Percentiles rank a stretch among this genome's conserved stretches.
Evolutionary conservation across 2,888 invertebrate genomes (phyloP).

Genomic region (Drosophila monieri): DNA sequence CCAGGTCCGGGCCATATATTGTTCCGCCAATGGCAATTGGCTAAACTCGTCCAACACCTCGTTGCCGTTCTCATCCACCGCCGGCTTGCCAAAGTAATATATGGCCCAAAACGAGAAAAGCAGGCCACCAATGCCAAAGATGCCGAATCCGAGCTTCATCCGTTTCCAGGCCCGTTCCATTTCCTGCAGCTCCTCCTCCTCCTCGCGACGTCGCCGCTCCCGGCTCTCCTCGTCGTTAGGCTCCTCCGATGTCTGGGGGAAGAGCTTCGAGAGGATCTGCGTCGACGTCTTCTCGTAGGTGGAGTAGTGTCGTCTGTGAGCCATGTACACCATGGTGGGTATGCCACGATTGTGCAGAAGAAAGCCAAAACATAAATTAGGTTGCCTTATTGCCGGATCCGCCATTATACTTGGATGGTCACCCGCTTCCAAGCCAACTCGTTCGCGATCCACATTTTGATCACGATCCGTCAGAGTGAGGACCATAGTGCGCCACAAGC

Average conservation of each 20-base stretch:
- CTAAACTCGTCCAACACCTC: conserved; percentile 90
- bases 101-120: conserved; percentile 87
- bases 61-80: conserved; percentile 89
- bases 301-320: conserved; percentile 55
- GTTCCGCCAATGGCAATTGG: conserved; percentile 87
- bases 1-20: conserved; percentile 89
- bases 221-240: conserved; percentile 84
- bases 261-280: conserved; percentile 85
- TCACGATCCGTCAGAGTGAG: conserved; percentile 1
- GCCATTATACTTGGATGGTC: neutral
- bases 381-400: neutral
- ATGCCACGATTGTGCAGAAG: neutral
- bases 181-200: conserved; percentile 86
- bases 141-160: conserved; percentile 88
- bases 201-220: conserved; percentile 77
- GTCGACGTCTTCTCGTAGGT: conserved; percentile 55
- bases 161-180: conserved; percentile 89
- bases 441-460: neutral
- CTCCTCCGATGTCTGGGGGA: conserved; percentile 85
- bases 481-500: conserved; percentile 45
- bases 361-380: neutral
- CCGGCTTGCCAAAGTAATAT: conserved; percentile 90
- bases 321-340: conserved; percentile 19
- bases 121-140: conserved; percentile 87
- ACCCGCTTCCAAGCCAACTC: neutral